These are phyloP conservation scores for Phortica magna DNA, from an alignment of 2,888 invertebrate species.

Conservation along the genomic window DNA sequence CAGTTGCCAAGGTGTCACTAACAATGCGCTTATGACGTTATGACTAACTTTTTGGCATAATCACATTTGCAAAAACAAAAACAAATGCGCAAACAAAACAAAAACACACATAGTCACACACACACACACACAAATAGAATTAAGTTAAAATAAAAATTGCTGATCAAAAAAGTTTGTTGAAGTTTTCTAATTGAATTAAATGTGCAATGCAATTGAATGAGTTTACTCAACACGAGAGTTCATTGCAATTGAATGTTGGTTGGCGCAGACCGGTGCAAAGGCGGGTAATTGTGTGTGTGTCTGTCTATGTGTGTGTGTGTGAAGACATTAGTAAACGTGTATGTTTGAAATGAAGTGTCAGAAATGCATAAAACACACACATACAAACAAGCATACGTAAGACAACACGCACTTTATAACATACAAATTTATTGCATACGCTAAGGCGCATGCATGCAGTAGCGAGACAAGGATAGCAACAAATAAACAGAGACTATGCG, in stretches of 20 bases:
- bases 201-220: background rate
- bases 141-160: background rate
- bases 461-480: background rate
- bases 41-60: too few relatives aligned
- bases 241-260: background rate
- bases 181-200: background rate
- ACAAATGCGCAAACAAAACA: too few relatives aligned
- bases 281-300: background rate
- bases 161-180: too few relatives aligned
- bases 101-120: too few relatives aligned
- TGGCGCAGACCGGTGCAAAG: too few relatives aligned
- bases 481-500: background rate
- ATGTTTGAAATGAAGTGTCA: slow-evolving; percentile 21
- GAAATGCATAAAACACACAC: slow-evolving; percentile 22
- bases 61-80: too few relatives aligned
- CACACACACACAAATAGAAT: background rate
- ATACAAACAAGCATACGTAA: background rate
- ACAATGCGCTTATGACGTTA: too few relatives aligned
- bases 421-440: slow-evolving; percentile 17
- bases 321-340: background rate
- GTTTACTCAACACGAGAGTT: background rate
- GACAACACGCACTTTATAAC: too few relatives aligned
- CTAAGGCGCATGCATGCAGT: slow-evolving; percentile 18
- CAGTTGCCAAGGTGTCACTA: too few relatives aligned
- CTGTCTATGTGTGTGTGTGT: background rate